These are phyloP conservation scores for Psammodynastes pulverulentus DNA, from an alignment of 2,113 vertebrate genomes.

Conservation along the genomic window DNA sequence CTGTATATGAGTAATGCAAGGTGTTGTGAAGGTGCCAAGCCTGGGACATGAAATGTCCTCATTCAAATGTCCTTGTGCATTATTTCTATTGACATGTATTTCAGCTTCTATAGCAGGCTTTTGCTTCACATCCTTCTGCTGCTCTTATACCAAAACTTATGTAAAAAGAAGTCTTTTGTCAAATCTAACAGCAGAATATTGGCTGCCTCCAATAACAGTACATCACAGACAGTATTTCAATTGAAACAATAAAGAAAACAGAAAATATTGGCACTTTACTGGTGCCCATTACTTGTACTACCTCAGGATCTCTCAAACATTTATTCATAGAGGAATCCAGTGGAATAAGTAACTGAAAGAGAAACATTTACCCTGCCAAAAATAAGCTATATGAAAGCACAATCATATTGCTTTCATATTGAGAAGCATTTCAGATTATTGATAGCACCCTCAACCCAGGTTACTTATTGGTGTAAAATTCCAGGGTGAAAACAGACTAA, in stretches of 20 bases:
- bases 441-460: not conserved
- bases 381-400: not conserved
- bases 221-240: not conserved
- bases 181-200: slow-evolving; percentile 4
- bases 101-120: slow-evolving; percentile 18
- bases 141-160: not conserved
- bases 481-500: slow-evolving; percentile 7
- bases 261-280: not conserved
- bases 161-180: slow-evolving; percentile 2
- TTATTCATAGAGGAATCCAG: not conserved
- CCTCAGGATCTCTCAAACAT: not conserved
- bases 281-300: not conserved
- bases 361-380: not conserved
- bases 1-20: slow-evolving; percentile 4
- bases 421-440: not conserved
- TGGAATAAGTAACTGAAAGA: not conserved
- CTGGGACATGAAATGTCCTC: slow-evolving; percentile 8
- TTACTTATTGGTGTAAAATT: not conserved
- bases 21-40: not conserved
- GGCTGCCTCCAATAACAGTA: not conserved
- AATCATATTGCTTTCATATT: not conserved
- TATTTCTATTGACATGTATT: not conserved
- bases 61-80: not conserved
- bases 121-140: not conserved
- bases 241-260: not conserved